Base-by-base conservation (phyloP, 2,797 vertebrate species). In the Melanotaenia maccullochi region DNA sequence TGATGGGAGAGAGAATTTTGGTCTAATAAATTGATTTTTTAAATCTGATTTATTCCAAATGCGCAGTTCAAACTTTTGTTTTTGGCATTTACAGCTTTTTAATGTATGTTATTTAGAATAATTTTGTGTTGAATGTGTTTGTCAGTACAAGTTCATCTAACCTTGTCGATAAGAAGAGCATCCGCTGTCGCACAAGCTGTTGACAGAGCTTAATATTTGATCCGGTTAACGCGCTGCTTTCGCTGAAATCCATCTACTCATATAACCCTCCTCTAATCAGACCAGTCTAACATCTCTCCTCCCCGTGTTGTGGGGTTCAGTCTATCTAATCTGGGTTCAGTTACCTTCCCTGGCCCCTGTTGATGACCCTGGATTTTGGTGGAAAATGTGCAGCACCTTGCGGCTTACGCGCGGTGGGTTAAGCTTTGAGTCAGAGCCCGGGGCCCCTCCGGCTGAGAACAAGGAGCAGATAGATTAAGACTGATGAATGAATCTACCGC, bases 401-500 rank as follows among this genome's bases (percentile, higher is more conserved):
- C 85, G 85, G 86, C 57, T 87, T 75, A 71, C 60, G 78, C 82
- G 85, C 72, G 78, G 84, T 57, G 78, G 79, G 82, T 89, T 88
- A 85, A 89, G 65, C 85, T 85, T 24, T 84, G 86, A 88, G 87
- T 88, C 86, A 90, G 87, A 88, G 83, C 78, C 66, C 20, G 68
- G 78, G 83, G 73, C 65, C 83, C 82, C 85, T 76, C 79, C 60
- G 81, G 84, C 86, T 65, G 84, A 77, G 89, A 89, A 87, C 88
- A 89, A 89, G 89, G 85, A 90, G 84, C 85, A 87, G 85, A 92
- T 89, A 90, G 90, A 93, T 93, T 84, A 91, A 84, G 75, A 24
- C 81, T 79, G 89, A 89, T 90, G 90, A 92, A 91, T 91, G 83
- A 81, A 92, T 94, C 84, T 85, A 20, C 80, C 74, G 84, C 84